Conservation (phyloP, 2,888 invertebrate species). For the Nomada hirtipes region DNA sequence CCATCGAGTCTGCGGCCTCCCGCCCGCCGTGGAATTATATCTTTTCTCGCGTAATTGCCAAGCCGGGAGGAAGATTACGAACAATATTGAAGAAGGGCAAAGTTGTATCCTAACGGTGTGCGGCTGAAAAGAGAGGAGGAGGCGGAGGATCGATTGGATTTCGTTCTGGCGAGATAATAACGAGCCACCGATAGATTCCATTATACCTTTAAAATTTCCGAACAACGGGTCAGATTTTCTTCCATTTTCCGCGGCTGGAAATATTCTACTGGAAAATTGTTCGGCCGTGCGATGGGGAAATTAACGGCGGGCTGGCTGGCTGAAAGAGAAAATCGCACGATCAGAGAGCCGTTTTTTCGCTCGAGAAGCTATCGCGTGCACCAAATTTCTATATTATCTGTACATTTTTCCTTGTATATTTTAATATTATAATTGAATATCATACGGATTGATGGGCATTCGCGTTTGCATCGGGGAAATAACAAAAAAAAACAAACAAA, state of each 20-base stretch:
- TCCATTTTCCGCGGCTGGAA: neutral
- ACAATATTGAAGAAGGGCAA: slow-evolving; percentile 5
- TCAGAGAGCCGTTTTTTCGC: neutral
- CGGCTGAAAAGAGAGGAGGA: neutral
- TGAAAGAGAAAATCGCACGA: neutral
- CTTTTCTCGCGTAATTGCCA: slow-evolving; percentile 28
- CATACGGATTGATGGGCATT: neutral
- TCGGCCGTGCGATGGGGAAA: slow-evolving; percentile 12
- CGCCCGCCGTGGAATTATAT: slow-evolving; percentile 16
- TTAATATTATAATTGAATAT: neutral
- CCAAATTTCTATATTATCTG: too few species aligned
- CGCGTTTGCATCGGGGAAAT: neutral
- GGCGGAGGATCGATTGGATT: slow-evolving; percentile 17
- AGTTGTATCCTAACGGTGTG: neutral
- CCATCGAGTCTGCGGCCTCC: neutral
- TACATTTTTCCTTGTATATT: too few species aligned
- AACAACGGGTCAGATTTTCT: slow-evolving; percentile 27
- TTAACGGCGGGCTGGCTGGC: neutral
- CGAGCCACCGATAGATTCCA: slow-evolving; percentile 32
- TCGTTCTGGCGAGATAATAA: slow-evolving; percentile 34
- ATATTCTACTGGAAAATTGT: slow-evolving; percentile 27
- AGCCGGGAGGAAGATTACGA: slow-evolving; percentile 6
- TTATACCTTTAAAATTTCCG: slow-evolving; percentile 27
- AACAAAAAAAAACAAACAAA: too few species aligned
- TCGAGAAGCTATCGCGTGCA: neutral